A percentile compares a stretch with the other conserved stretches of the same genome.
These are phyloP conservation scores for Sturnus vulgaris DNA, from an alignment of 2,113 vertebrate species.

Conservation along the genomic window DNA sequence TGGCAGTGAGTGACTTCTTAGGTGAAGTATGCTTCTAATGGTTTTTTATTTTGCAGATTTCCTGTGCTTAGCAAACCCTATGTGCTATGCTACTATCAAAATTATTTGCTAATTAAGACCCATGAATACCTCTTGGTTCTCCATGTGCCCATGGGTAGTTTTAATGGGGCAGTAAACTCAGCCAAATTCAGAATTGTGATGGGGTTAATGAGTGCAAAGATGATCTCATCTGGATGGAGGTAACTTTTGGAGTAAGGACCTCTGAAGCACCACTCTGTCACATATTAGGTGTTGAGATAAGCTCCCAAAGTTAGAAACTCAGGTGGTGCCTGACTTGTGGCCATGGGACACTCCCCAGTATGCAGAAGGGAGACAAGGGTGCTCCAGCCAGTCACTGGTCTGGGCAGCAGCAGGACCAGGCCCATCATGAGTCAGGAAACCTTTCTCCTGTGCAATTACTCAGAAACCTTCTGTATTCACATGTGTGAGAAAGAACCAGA, in stretches of 20 bases:
- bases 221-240: background rate
- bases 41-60: background rate
- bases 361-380: background rate
- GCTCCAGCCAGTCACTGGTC: background rate
- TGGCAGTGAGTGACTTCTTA: background rate
- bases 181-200: background rate
- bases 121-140: background rate
- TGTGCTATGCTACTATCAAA: background rate
- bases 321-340: background rate
- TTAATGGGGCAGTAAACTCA: background rate
- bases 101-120: background rate
- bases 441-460: background rate
- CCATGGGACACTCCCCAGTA: background rate
- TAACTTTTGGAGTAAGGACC: background rate
- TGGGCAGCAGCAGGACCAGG: background rate
- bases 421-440: background rate
- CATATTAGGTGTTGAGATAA: background rate
- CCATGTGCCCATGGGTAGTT: background rate
- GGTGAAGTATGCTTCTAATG: background rate
- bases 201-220: background rate
- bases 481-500: background rate
- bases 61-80: background rate
- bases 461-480: accelerated
- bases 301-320: background rate
- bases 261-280: background rate